Base-by-base conservation (phyloP, 2,113 vertebrate species). In the Salminus brasiliensis region DNA sequence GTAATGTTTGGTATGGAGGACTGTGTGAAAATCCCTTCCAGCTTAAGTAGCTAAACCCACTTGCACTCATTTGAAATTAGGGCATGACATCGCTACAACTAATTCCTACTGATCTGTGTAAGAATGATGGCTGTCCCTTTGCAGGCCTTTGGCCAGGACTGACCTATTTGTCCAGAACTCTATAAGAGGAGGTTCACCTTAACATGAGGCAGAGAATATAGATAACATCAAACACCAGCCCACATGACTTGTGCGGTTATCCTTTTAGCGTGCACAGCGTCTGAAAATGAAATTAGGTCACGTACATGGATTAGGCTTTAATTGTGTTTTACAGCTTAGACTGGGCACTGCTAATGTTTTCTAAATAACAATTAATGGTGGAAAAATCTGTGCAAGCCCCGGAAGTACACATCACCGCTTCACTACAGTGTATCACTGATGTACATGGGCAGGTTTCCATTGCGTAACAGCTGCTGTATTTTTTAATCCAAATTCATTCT, bases 51-150 rank as follows among this genome's bases (percentile, higher is more conserved):
- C 57, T 77, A 72, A 80, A 72, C 52, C 73, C 78, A 41, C 82
- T 36, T 76, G 60, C 23, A 43, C 49, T 78, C n/a, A 27, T 53
- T 43, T 36, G 25, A 81, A 83, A 81, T 73, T 79, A 76, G 81
- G 67, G 53, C 84, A 81, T 49, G 9, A 59, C 73, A 68, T 71
- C 39, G 11, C 55, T 63, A 76, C 68, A 68, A 62, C 32, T 68
- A 67, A 72, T 59, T 81, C 52, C 53, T 66, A 59, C 53, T 53
- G 53, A 70, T 73, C 68, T 30, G 6, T 25, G 60, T 25, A 67
- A 59, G 36, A 47, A 67, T 53, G 9, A 18, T 63, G 29, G 25
- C 70, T 60, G 32, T 68, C 43, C 43, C n/a, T 30, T 18, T 30
- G 27, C 21, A 70, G 27, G 49, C 47, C 39, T 34, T 49, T 63